Evolutionary conservation across 1,140 invertebrate genomes (phyloP), one percentile per base, ranked within the genome.

Genomic region (Brachionus rubens): DNA sequence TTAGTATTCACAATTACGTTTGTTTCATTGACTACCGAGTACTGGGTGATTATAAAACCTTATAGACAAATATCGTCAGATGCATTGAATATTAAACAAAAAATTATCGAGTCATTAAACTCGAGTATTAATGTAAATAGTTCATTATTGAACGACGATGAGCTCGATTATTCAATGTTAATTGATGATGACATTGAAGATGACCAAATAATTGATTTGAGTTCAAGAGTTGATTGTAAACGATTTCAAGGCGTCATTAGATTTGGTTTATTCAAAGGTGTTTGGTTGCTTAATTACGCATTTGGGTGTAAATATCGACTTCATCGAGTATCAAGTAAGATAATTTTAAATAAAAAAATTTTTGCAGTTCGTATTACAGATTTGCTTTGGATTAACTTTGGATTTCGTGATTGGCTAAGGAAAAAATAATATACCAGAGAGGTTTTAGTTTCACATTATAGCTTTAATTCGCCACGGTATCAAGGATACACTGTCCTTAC

Each of bases 191-290:
- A 43, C 1, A 14, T 43, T 10, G 59, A 21, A 14, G 59, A 65
- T 12, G 59, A 65, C 19, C 36, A 24, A 12, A 41, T 43, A 21
- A 65, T 65, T 43, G 59, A 65, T 65, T 41, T 65, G 9, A 43
- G 24, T 26, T 10, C n/a, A 12, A 65, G 24, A 65, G 24, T 24
- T 24, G 59, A 65, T 43, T 65, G 59, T 24, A 41, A 65, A 43
- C 33, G 59, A 7, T 65, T 43, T 41, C 33, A 65, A 43, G 59
- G 59, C 2, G 24, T 43, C 7, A 65, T 65, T 43, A 65, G 40
- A 65, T 43, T 65, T 46, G 59, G 59, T 14, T 41, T 65, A 14
- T 65, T 65, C 43, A 65, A 65, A 43, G 59, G 59, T 40, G 41
- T 41, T 24, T 65, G 59, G 59, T 28, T 65, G 24, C 43, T 65